phyloP scores from a whole-genome alignment of 2,113 vertebrate species.

The Speoplatyrhinus poulsoni region DNA sequence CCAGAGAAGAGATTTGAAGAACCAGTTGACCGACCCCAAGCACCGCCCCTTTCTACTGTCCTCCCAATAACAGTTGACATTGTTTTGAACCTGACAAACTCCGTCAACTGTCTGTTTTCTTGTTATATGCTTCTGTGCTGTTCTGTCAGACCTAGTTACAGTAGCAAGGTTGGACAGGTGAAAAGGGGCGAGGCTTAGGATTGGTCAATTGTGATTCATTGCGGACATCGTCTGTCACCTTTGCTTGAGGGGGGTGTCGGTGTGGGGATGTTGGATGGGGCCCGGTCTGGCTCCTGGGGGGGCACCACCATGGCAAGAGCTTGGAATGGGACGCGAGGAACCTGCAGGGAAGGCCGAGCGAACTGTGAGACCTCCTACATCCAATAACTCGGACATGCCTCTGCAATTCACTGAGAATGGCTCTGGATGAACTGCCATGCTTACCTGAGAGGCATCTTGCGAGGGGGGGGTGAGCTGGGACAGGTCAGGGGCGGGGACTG shows the following conservation, averaged over 20 bases:
- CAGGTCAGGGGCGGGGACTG: slow-evolving; percentile 89
- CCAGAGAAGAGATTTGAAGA: too few species aligned
- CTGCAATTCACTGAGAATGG: background rate
- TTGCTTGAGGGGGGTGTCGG: slow-evolving; percentile 87
- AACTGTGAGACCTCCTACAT: background rate
- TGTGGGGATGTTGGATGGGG: slow-evolving; percentile 86
- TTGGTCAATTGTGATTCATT: background rate
- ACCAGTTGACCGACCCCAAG: too few species aligned
- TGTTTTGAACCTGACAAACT: too few species aligned
- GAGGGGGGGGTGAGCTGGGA: slow-evolving; percentile 93
- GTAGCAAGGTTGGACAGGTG: too few species aligned
- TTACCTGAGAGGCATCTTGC: slow-evolving; percentile 97
- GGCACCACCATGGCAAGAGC: slow-evolving; percentile 97
- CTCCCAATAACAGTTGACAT: too few species aligned
- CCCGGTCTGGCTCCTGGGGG: slow-evolving; percentile 96
- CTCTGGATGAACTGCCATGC: background rate
- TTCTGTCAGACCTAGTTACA: too few species aligned
- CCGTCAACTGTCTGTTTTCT: too few species aligned
- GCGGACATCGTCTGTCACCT: slow-evolving; percentile 76
- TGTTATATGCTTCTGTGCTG: too few species aligned
- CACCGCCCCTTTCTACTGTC: too few species aligned
- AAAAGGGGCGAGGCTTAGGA: background rate
- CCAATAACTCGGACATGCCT: background rate
- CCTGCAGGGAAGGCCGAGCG: slow-evolving; percentile 67
- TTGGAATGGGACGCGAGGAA: slow-evolving; percentile 96